phyloP scores from a whole-genome alignment of 1,140 invertebrate species.

The Akabosia matsudoensis region DNA sequence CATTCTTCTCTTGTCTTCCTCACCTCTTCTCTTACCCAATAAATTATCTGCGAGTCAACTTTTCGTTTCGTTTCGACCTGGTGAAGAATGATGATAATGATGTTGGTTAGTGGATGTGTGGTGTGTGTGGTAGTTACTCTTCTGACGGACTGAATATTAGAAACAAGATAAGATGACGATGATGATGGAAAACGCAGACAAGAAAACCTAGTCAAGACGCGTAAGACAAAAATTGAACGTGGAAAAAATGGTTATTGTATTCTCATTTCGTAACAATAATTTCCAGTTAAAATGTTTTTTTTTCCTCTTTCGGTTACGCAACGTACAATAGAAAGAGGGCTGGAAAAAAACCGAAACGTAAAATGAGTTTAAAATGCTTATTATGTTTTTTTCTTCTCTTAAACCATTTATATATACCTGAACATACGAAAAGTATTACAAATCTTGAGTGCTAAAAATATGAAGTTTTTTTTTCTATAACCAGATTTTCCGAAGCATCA shows the following conservation, averaged over 20 bases:
- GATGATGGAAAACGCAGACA: background rate
- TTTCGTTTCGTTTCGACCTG: background rate
- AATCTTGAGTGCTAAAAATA: too few relatives aligned
- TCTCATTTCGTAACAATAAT: background rate
- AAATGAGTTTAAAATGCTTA: background rate
- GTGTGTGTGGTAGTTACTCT: background rate
- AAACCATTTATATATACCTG: background rate
- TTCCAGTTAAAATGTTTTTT: background rate
- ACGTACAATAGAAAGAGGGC: background rate
- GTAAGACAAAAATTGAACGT: background rate
- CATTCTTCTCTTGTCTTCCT: background rate
- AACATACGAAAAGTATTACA: background rate
- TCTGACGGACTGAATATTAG: background rate
- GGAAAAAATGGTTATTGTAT: slow-evolving; percentile 15
- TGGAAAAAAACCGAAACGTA: too few relatives aligned
- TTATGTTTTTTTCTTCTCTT: background rate
- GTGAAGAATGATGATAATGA: slow-evolving; percentile 1
- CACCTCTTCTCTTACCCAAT: slow-evolving; percentile 9
- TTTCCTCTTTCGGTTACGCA: background rate
- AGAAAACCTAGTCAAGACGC: background rate
- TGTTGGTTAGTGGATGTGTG: background rate
- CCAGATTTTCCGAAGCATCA: too few relatives aligned
- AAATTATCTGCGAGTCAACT: slow-evolving; percentile 16
- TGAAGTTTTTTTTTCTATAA: too few relatives aligned
- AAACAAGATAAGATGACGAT: background rate